A percentile compares a stretch with the other conserved stretches of the same genome.
Conservation (phyloP, 1,140 invertebrate genomes). For the Musca vetustissima region DNA sequence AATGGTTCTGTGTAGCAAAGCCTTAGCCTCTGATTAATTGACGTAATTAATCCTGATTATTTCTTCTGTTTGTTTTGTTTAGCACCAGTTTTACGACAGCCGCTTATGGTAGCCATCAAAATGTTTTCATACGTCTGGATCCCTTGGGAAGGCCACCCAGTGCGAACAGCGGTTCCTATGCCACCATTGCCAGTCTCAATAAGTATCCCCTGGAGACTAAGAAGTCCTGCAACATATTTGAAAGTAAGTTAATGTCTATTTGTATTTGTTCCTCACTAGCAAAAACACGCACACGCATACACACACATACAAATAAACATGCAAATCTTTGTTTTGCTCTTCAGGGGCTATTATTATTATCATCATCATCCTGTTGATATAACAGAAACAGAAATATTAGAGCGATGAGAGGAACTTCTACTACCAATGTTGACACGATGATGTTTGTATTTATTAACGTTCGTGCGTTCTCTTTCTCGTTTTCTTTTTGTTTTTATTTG, state of each 20-base stretch:
- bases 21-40: no score
- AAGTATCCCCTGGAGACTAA: conserved; percentile 61
- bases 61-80: conserved; percentile 26
- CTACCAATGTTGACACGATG: no score
- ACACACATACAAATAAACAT: neutral
- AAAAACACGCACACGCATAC: neutral
- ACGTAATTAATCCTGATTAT: no score
- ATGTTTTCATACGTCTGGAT: conserved; percentile 71
- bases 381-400: no score
- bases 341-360: neutral
- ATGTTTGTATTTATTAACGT: no score
- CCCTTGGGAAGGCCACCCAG: conserved; percentile 67
- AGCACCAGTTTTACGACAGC: conserved; percentile 70
- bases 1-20: no score
- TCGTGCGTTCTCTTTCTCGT: neutral
- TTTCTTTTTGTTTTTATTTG: neutral
- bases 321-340: neutral
- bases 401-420: no score
- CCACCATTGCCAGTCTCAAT: conserved; percentile 76
- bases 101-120: conserved; percentile 69
- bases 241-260: conserved; percentile 40
- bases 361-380: no score
- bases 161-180: conserved; percentile 75
- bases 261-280: neutral
- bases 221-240: conserved; percentile 54